Percentiles rank a stretch among this genome's conserved stretches.
These are phyloP conservation scores for Drosophila takahashii DNA, from an alignment of 1,140 invertebrate genomes.

Conservation along the genomic window DNA sequence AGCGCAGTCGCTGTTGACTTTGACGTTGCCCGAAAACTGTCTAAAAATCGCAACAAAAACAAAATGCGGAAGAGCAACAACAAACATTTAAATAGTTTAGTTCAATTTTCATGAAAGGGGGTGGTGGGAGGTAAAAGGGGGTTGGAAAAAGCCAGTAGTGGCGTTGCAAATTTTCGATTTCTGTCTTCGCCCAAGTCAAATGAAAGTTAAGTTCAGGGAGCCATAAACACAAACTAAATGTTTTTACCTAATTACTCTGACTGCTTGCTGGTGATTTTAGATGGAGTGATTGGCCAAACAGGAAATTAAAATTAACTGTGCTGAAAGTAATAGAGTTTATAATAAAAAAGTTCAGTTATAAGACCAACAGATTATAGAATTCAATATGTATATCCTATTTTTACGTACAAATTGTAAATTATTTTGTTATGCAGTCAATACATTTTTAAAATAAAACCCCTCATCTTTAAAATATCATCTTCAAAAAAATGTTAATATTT, in stretches of 20 bases:
- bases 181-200: constrained; percentile 24
- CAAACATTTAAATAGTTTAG: constrained; percentile 43
- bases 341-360: no score
- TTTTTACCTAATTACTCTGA: constrained; percentile 14
- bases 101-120: constrained; percentile 12
- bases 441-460: no score
- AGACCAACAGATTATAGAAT: no score
- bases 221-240: constrained; percentile 15
- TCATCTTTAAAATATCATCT: no score
- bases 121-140: not conserved
- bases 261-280: not conserved
- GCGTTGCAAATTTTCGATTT: constrained; percentile 25
- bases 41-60: constrained; percentile 29
- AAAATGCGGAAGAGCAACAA: constrained; percentile 14
- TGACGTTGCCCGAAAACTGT: constrained; percentile 45
- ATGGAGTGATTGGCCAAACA: not conserved
- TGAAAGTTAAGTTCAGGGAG: constrained; percentile 30
- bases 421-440: no score
- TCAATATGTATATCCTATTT: no score
- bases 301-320: not conserved
- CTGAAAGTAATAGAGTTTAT: no score
- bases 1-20: constrained; percentile 38
- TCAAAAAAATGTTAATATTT: no score
- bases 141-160: not conserved
- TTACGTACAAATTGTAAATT: no score